Percentiles rank a stretch among this genome's conserved stretches.
phyloP scores from a whole-genome alignment of 1,140 invertebrate species.

The Marisa cornuarietis region DNA sequence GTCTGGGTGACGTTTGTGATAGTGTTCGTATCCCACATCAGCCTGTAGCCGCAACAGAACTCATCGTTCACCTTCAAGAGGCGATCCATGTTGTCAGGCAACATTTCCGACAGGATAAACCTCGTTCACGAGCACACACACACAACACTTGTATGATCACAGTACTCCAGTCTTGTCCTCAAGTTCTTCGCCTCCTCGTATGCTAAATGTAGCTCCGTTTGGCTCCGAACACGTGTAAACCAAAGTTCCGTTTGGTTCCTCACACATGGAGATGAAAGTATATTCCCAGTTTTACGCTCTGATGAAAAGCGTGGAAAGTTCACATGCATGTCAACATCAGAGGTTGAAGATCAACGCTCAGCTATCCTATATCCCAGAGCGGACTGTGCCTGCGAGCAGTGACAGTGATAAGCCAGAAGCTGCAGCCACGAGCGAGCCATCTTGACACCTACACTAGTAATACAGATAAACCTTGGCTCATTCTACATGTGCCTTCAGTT shows the following conservation, averaged over 20 bases:
- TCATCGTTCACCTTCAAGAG: not conserved
- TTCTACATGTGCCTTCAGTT: not conserved
- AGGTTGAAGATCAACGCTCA: no score
- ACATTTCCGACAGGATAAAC: not conserved
- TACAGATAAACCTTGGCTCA: not conserved
- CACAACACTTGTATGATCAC: not conserved
- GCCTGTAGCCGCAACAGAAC: constrained; percentile 13
- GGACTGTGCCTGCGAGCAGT: not conserved
- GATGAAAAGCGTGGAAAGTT: no score
- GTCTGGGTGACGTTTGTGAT: not conserved
- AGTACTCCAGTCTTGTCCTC: not conserved
- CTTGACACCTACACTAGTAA: not conserved
- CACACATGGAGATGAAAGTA: not conserved
- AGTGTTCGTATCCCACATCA: not conserved
- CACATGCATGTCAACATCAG: no score
- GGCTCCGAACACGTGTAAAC: no score
- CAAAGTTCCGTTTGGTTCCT: no score
- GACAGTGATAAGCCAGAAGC: not conserved
- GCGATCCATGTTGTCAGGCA: not conserved
- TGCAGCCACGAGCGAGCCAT: not conserved
- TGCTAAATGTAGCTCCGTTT: not conserved
- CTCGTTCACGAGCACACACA: not conserved
- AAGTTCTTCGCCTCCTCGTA: not conserved
- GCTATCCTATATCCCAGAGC: no score
- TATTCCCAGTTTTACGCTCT: not conserved